phyloP scores from a whole-genome alignment of 1,140 invertebrate genomes.

The Chrysomallon squamiferum region DNA sequence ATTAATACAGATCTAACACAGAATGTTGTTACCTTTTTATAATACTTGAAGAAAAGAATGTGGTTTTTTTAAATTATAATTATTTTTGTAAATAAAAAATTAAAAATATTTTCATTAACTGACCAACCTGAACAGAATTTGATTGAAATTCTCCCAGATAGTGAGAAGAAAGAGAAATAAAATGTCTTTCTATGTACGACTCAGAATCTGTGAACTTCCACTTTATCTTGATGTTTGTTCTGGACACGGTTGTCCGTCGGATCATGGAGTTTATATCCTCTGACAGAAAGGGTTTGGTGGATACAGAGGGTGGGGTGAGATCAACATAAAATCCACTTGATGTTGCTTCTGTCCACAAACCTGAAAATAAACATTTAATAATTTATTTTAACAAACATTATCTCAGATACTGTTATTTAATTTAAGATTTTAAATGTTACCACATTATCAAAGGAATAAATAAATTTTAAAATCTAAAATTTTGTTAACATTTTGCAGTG shows the following conservation, averaged over 20 bases:
- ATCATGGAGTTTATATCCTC: constrained; percentile 2
- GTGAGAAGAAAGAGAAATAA: constrained; percentile 32
- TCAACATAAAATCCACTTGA: constrained; percentile 39
- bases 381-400: too few relatives aligned
- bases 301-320: constrained; percentile 13
- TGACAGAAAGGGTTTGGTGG: constrained; percentile 9
- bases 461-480: too few relatives aligned
- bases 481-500: too few relatives aligned
- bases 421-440: too few relatives aligned
- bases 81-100: too few relatives aligned
- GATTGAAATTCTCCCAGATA: constrained; percentile 17
- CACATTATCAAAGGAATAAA: too few relatives aligned
- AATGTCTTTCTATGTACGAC: constrained; percentile 32
- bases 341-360: constrained; percentile 4
- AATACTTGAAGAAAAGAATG: too few relatives aligned
- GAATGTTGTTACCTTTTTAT: too few relatives aligned
- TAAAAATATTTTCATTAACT: neutral
- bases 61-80: too few relatives aligned
- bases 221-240: constrained; percentile 18
- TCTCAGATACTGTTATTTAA: too few relatives aligned
- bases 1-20: too few relatives aligned
- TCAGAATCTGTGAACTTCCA: constrained; percentile 26
- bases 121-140: neutral
- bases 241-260: constrained; percentile 11
- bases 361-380: too few relatives aligned